These are phyloP conservation scores for Kuschelorhynchus macadamiae DNA, from an alignment of 2,888 invertebrate genomes.

Conservation along the genomic window DNA sequence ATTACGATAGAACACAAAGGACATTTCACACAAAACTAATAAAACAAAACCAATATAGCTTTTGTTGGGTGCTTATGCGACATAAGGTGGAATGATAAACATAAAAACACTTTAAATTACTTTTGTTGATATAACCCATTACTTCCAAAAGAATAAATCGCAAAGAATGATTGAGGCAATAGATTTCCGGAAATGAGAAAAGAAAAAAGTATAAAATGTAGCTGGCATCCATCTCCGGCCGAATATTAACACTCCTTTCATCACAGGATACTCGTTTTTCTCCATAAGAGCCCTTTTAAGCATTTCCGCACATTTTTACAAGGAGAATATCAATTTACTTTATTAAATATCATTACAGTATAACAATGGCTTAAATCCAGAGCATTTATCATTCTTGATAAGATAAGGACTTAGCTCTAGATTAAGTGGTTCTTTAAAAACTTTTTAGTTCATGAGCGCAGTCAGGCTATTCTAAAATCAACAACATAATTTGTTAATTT, in stretches of 20 bases:
- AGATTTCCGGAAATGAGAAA: constrained; percentile 53
- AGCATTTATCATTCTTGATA: constrained; percentile 59
- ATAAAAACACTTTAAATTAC: too few species aligned
- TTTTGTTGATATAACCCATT: neutral
- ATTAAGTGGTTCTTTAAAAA: constrained; percentile 34
- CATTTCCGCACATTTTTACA: constrained; percentile 59
- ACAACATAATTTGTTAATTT: too few species aligned
- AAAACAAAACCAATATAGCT: too few species aligned
- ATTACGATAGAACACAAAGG: too few species aligned
- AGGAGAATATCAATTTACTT: constrained; percentile 62
- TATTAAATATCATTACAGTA: constrained; percentile 61
- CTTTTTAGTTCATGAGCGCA: constrained; percentile 15
- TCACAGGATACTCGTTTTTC: constrained; percentile 51
- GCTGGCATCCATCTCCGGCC: constrained; percentile 56
- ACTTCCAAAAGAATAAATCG: constrained; percentile 34
- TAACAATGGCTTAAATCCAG: constrained; percentile 58
- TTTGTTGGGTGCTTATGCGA: too few species aligned
- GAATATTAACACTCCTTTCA: constrained; percentile 55
- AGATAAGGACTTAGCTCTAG: constrained; percentile 54
- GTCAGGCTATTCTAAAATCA: neutral
- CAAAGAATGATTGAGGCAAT: constrained; percentile 44
- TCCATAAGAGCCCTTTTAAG: constrained; percentile 46
- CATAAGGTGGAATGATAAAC: too few species aligned
- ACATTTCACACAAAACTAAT: too few species aligned
- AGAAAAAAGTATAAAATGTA: constrained; percentile 56